phyloP scores from a whole-genome alignment of 2,797 vertebrate genomes.

The Emydoidea blandingii region DNA sequence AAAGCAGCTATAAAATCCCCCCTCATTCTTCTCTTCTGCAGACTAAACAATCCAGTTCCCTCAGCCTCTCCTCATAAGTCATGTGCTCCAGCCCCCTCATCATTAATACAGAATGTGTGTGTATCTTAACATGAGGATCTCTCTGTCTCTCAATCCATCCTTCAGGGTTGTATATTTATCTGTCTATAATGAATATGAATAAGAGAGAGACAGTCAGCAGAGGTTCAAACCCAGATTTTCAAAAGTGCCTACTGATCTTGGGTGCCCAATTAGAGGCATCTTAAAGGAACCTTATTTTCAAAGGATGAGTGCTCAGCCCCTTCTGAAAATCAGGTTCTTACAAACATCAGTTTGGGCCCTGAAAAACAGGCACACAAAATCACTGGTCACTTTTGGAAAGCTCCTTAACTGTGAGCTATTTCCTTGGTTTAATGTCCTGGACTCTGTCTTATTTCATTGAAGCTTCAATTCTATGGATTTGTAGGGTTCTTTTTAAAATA shows the following conservation, averaged over 20 bases:
- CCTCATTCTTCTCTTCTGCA: no score
- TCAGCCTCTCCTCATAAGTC: no score
- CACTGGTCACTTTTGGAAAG: background rate
- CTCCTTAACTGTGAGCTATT: conserved; percentile 5
- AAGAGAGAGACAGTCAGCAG: background rate
- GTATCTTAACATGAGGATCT: background rate
- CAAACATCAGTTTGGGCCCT: background rate
- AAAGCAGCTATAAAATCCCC: no score
- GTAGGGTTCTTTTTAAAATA: background rate
- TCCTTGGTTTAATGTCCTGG: conserved; percentile 23
- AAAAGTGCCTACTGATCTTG: background rate
- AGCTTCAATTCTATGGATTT: no score
- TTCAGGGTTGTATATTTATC: background rate
- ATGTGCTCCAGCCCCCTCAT: no score
- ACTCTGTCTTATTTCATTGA: no score
- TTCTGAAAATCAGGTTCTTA: background rate
- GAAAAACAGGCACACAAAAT: background rate
- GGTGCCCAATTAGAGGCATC: background rate
- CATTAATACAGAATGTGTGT: background rate
- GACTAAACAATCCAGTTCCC: no score
- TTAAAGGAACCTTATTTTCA: background rate
- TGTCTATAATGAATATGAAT: background rate
- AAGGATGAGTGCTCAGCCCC: background rate
- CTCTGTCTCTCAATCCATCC: background rate
- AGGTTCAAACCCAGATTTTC: background rate